Conservation (phyloP, 2,888 invertebrate genomes). For the Plagiodera versicolora region DNA sequence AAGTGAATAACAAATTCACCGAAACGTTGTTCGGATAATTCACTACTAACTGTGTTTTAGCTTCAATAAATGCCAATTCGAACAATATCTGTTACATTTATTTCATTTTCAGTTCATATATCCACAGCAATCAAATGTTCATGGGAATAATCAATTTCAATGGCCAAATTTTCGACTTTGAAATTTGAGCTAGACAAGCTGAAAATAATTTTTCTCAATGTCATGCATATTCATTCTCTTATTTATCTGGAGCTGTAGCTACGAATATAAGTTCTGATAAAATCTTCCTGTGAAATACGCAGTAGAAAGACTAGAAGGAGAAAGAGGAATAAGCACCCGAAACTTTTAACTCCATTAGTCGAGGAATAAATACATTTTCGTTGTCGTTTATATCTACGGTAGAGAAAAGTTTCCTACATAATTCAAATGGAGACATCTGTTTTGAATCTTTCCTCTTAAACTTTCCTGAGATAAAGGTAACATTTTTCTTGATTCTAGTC, state of each 20-base stretch:
- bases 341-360: neutral
- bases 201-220: too few species aligned
- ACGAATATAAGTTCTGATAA: neutral
- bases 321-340: neutral
- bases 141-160: too few species aligned
- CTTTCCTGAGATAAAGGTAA: neutral
- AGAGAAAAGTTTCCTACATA: conserved; percentile 8
- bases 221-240: too few species aligned
- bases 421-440: conserved; percentile 11
- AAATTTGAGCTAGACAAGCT: too few species aligned
- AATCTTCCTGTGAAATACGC: neutral
- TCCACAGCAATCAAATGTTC: too few species aligned
- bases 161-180: too few species aligned
- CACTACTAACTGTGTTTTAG: too few species aligned
- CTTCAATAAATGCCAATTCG: too few species aligned
- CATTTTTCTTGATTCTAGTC: neutral
- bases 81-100: too few species aligned
- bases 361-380: neutral
- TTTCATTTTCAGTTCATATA: too few species aligned
- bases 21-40: too few species aligned
- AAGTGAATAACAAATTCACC: too few species aligned
- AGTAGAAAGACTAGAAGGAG: neutral
- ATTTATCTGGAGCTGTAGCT: neutral
- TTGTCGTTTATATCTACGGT: neutral
- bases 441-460: conserved; percentile 11